Base-by-base conservation (phyloP, 2,113 vertebrate species). In the Natator depressus region DNA sequence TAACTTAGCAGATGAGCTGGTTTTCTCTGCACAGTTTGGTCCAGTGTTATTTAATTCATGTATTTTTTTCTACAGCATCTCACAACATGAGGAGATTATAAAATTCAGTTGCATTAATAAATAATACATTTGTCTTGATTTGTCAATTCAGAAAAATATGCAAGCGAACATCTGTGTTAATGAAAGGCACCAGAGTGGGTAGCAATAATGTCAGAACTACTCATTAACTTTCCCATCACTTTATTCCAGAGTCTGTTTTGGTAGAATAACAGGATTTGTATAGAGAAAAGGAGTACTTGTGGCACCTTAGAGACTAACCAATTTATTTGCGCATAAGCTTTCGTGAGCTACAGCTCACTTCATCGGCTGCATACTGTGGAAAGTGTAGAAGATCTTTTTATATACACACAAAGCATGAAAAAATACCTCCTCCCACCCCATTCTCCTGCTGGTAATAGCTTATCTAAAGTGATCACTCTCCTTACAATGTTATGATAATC, bases 191-290 rank as follows among this genome's bases (percentile, higher is more conserved):
- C 50, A 93, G 81, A 85, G 31, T 22, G 95, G 87, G 86, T 50
- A 90, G 80, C 57, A 92, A 59, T 96, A 51, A 90, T 96, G 93
- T 96, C 83, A 91, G 89, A 97, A 95, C 95, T 94, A 95, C 85
- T 96, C 84, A 83, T 92, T 93, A 91, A 38, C 50, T 89, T 95
- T 89, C 88, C 85, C 93, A 92, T 96, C 82, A 90, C 84, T 97
- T 97, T 49, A 93, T 76, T 85, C 90, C 83, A 89, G 1, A 55
- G 50, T 92, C 89, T 96, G 78, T 95, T 92, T 92, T 92, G 90
- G 65, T 29, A 62, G 85, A 93, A 88, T 85, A 93, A 96, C 89
- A 96, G 83, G 89, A 6, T 94, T 94, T 97, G 87, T 96, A 89
- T 88, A 87, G 62, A n/a, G n/a, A n/a, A n/a, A n/a, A n/a, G n/a